Evolutionary conservation across 2,888 invertebrate genomes (phyloP), one percentile per base, ranked within the genome.

Genomic region (Tetragnatha montana): DNA sequence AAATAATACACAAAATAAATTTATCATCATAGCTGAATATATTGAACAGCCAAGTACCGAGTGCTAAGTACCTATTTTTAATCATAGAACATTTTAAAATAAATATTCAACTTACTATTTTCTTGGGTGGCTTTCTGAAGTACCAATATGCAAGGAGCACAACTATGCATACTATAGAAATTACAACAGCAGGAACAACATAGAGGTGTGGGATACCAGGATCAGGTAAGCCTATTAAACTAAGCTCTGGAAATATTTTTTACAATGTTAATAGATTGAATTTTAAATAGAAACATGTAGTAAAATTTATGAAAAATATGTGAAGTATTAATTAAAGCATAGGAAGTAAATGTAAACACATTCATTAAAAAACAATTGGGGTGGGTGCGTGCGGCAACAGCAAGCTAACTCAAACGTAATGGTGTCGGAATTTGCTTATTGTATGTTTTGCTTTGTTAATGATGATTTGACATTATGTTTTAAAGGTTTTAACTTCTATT

Each of bases 161-260:
- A 7, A 76, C 6, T 19, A 76, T 17, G 49, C 22, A 14, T 51
- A 75, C 10, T 17, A 84, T 21, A 60, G 69, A 69, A 49, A 76
- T 0, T 19, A 68, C 17, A 49, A 71, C n/a, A 69, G 47, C 21
- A 69, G 83, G 83, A 76, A 84, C n/a, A 69, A 84, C 76, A 14
- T 76, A 84, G 47, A 68, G 69, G 47, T 68, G 76, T 47, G 83
- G 83, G 12, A 75, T 19, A 49, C 22, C 10, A 69, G 75, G 49
- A 8, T 14, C 21, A 14, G 49, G 19, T n/a, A 84, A 76, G 19
- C 69, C 49, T 6, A 47, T 75, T 14, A 76, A 60, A 69, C 49
- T 50, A 60, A 35, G 14, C 19, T 60, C 83, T 84, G 21, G 6
- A 75, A 60, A 4, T 17, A 10, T 17, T 60, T 8, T 17, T 60